phyloP scores from a whole-genome alignment of 2,113 vertebrate genomes.

The Peromyscus polionotus region DNA sequence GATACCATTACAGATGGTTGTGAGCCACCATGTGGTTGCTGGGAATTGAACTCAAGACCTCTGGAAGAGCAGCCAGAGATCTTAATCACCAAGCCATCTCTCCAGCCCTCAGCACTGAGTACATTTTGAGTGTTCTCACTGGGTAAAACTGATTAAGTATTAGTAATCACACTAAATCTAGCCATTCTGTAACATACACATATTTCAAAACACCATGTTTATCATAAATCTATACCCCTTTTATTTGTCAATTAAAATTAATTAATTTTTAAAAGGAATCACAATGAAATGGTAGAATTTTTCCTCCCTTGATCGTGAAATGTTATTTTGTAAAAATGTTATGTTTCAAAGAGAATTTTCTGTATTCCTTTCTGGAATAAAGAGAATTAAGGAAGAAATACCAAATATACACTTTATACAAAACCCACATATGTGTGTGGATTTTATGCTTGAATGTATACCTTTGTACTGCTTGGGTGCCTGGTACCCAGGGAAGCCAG shows the following conservation, averaged over 20 bases:
- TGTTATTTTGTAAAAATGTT: background rate
- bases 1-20: background rate
- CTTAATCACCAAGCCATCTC: background rate
- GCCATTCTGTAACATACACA: background rate
- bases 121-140: background rate
- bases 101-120: background rate
- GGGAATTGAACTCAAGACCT: background rate
- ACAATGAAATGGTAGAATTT: background rate
- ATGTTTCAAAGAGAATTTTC: conserved; percentile 9
- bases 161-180: background rate
- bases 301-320: background rate
- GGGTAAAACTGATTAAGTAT: background rate
- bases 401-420: background rate
- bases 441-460: background rate
- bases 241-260: background rate
- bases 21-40: background rate
- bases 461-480: background rate
- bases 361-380: conserved; percentile 9
- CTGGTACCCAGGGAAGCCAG: background rate
- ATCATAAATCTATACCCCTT: background rate
- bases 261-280: background rate
- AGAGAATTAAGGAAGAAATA: background rate
- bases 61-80: background rate
- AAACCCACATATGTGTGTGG: background rate
- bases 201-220: background rate